Conservation (phyloP, 2,113 vertebrate species). For the Coptodon bakossiorum region DNA sequence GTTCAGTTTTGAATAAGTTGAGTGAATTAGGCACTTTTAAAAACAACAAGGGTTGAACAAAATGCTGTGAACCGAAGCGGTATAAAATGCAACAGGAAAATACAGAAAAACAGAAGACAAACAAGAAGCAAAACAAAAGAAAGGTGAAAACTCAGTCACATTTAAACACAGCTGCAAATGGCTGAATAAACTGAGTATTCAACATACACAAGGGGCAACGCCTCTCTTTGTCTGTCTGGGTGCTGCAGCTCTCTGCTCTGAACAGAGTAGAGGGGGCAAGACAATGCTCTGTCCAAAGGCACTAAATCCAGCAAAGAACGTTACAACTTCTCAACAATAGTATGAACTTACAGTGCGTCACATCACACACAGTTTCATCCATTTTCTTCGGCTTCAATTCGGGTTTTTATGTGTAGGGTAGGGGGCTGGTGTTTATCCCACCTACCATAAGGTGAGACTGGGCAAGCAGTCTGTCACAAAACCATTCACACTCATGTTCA, state of each 20-base stretch:
- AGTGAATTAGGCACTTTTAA: not conserved
- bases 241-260: not conserved
- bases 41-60: not conserved
- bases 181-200: not conserved
- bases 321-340: not conserved
- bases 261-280: not conserved
- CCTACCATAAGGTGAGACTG: not conserved
- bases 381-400: not conserved
- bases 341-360: fast-evolving
- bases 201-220: not conserved
- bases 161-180: not conserved
- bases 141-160: not conserved
- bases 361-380: not conserved
- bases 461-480: not conserved
- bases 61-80: not conserved
- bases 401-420: not conserved
- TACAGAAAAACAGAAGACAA: not conserved
- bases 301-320: not conserved
- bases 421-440: not conserved
- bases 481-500: not conserved
- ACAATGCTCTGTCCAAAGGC: not conserved
- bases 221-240: not conserved
- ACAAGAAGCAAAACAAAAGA: not conserved
- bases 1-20: not conserved
- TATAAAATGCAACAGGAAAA: not conserved